A percentile compares a stretch with the other conserved stretches of the same genome.
phyloP scores from a whole-genome alignment of 2,797 vertebrate species.

The Neostethus bicornis region DNA sequence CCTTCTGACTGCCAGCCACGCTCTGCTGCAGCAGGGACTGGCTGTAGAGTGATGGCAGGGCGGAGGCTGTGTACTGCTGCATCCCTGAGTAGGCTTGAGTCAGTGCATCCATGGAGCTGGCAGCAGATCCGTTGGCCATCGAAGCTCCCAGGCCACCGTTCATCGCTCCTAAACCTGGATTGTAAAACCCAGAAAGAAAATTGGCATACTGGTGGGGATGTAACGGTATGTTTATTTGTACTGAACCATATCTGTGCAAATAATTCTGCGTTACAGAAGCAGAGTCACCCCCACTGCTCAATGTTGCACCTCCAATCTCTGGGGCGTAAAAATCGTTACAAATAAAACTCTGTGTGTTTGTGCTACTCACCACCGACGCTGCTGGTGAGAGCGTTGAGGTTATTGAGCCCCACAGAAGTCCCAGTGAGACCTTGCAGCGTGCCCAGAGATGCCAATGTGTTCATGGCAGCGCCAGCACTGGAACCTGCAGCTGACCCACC shows the following conservation, averaged over 20 bases:
- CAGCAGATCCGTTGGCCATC: constrained; percentile 91
- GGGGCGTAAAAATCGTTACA: too few species aligned
- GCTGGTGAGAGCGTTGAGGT: constrained; percentile 74
- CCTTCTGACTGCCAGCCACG: constrained; percentile 95
- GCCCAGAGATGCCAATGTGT: constrained; percentile 92
- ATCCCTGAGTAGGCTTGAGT: constrained; percentile 99
- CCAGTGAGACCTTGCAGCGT: constrained; percentile 93
- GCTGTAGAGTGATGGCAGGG: constrained; percentile 94
- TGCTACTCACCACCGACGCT: constrained; percentile 76
- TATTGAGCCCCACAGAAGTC: constrained; percentile 91
- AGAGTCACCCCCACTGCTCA: too few species aligned
- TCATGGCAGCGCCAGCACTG: constrained; percentile 91
- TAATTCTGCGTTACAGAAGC: too few species aligned
- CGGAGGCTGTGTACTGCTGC: constrained; percentile 97
- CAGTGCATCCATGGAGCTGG: constrained; percentile 95
- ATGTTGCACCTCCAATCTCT: too few species aligned
- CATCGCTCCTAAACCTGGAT: constrained; percentile 94
- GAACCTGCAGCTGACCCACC: constrained; percentile 88
- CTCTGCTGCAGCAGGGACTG: constrained; percentile 95
- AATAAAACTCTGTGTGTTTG: background rate
- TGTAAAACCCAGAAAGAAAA: constrained; percentile 38
- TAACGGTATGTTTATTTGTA: too few species aligned
- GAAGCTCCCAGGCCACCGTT: constrained; percentile 94
- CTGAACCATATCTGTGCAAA: too few species aligned
- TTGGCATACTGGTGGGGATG: too few species aligned